Evolutionary conservation across 2,888 invertebrate genomes (phyloP).

Genomic region (Himalopsyche anomala): DNA sequence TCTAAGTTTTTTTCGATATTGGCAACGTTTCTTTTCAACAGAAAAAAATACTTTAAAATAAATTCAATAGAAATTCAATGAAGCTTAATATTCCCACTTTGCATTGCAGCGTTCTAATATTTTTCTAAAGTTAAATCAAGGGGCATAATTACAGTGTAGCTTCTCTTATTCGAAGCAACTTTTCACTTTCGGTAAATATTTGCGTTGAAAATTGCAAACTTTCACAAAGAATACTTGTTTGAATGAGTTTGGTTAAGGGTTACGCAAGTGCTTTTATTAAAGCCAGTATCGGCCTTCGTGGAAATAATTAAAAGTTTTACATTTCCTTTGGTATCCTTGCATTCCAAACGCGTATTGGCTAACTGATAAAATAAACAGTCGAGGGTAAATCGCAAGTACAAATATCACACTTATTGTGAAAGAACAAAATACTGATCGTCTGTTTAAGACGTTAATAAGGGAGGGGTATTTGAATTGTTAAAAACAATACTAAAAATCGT

Average conservation of each 20-base stretch:
- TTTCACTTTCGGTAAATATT: slow-evolving; percentile 64
- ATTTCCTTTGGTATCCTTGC: slow-evolving; percentile 52
- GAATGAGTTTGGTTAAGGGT: slow-evolving; percentile 58
- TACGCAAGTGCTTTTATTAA: slow-evolving; percentile 60
- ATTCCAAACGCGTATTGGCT: slow-evolving; percentile 10
- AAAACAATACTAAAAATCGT: too few species aligned
- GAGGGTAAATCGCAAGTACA: not conserved
- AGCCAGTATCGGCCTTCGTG: slow-evolving; percentile 57
- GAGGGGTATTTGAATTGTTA: too few species aligned
- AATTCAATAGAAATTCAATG: slow-evolving; percentile 23
- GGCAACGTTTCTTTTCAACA: not conserved
- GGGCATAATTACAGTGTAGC: slow-evolving; percentile 61
- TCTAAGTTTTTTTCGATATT: not conserved
- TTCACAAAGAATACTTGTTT: slow-evolving; percentile 62
- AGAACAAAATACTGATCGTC: too few species aligned
- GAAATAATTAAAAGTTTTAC: slow-evolving; percentile 64
- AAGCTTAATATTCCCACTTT: slow-evolving; percentile 51
- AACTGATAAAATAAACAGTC: slow-evolving; percentile 4
- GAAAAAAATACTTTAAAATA: not conserved
- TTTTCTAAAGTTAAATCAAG: slow-evolving; percentile 62
- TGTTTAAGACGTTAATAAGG: too few species aligned
- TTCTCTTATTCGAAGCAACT: slow-evolving; percentile 55
- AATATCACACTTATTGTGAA: not conserved
- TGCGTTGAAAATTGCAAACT: slow-evolving; percentile 64
- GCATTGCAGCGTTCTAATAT: slow-evolving; percentile 58